Base-by-base conservation (phyloP, 2,888 invertebrate genomes). In the Drosophila quinaria region DNA sequence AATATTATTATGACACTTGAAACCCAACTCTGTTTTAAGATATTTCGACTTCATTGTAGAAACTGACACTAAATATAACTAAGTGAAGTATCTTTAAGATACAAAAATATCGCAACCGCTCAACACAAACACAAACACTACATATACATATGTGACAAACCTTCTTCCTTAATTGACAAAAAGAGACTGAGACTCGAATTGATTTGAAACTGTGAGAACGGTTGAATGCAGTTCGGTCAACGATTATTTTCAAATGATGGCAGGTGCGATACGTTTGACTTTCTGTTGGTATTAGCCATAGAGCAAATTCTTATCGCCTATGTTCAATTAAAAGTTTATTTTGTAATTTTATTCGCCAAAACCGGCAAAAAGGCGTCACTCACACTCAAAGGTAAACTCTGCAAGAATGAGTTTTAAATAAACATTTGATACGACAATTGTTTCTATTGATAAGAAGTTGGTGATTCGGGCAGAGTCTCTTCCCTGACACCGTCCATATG, bases 311-410 rank as follows among this genome's bases (percentile, higher is more conserved):
- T 86, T 86, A 86, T 86, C 85, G 64, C 56, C 11, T 66, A 55
- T 71, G 72, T 71, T 79, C 86, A 82, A 85, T 88, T 80, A 68
- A 65, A 65, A 74, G 78, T 88, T 85, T 73, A 80, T 78, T 85
- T 88, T 86, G 76, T 85, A 88, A 85, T 74, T 70, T 66, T 63
- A 69, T 81, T 85, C 58, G 83, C 88, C 58, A 80, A 82, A 82
- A 68, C 55, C 72, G 71, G 61, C 63, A 50, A 66, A 66, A 77
- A 66, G 49, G 70, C 69, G 80, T 74, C 51, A 46, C 54, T 37
- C 51, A 56, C 62, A 65, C 52, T 49, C 33, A 22, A 61, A 56
- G 44, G 41, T 4, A 17, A 37, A 49, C 47, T 25, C 33, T 41
- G 31, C 13, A 37, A 56, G 62, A 66, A 65, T 66, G 68, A 55